phyloP scores from a whole-genome alignment of 2,888 invertebrate species.

The Melitaea athalia region DNA sequence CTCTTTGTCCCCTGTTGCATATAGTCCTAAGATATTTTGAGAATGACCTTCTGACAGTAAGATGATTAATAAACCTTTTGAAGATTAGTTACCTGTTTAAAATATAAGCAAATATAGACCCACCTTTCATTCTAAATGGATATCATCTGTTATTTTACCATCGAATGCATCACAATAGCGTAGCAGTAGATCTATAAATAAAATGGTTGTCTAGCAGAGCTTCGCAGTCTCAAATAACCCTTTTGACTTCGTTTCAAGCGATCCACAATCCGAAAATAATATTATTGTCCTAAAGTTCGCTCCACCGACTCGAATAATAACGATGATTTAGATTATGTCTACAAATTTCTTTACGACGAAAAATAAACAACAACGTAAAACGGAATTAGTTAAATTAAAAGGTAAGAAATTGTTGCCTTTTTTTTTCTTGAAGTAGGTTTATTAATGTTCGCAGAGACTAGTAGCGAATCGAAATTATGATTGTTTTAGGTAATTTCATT shows the following conservation, averaged over 20 bases:
- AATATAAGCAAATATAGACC: too few relatives aligned
- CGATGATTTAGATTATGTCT: constrained; percentile 26
- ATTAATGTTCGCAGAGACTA: neutral
- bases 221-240: neutral
- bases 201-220: neutral
- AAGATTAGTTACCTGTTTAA: too few relatives aligned
- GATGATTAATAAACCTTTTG: too few relatives aligned
- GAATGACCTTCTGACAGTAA: too few relatives aligned
- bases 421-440: constrained; percentile 4
- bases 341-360: constrained; percentile 4
- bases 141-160: too few relatives aligned
- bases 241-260: constrained; percentile 1
- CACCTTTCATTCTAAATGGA: too few relatives aligned
- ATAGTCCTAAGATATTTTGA: too few relatives aligned
- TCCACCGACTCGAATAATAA: constrained; percentile 21
- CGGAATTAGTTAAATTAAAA: constrained; percentile 23
- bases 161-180: neutral
- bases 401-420: constrained; percentile 17
- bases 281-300: constrained; percentile 10
- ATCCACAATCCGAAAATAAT: constrained; percentile 9
- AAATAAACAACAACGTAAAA: constrained; percentile 12
- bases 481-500: neutral
- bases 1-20: too few relatives aligned
- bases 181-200: neutral
- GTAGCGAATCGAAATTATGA: neutral